These are phyloP conservation scores for Leptonema lineaticorne DNA, from an alignment of 1,140 invertebrate species.

Conservation along the genomic window DNA sequence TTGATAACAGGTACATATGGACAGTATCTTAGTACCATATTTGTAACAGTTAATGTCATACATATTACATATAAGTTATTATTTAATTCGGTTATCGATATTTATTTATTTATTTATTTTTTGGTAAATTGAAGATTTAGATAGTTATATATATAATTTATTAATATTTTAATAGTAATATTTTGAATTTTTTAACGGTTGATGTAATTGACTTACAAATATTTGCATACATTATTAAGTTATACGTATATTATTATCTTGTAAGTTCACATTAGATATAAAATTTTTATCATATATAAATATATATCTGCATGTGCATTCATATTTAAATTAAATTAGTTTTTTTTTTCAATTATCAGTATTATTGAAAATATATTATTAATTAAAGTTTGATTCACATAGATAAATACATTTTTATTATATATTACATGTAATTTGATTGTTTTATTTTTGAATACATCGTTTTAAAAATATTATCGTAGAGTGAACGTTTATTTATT, in stretches of 20 bases:
- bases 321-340: background rate
- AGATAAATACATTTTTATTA: too few species aligned
- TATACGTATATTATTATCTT: too few species aligned
- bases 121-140: too few species aligned
- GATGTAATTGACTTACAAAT: too few species aligned
- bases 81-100: background rate
- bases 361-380: background rate
- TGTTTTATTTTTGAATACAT: too few species aligned
- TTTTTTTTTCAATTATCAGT: constrained; percentile 3
- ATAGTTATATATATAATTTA: background rate
- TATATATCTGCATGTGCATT: constrained; percentile 15
- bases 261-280: too few species aligned
- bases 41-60: constrained; percentile 1
- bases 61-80: constrained; percentile 6
- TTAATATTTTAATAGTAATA: background rate
- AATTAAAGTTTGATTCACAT: background rate
- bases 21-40: constrained; percentile 30
- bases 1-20: constrained; percentile 33
- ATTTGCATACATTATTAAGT: too few species aligned
- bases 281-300: background rate
- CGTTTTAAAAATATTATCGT: too few species aligned
- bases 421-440: too few species aligned
- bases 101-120: too few species aligned
- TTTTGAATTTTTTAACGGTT: too few species aligned
- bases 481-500: too few species aligned